Percentiles rank a stretch among this genome's conserved stretches.
Evolutionary conservation across 2,888 invertebrate genomes (phyloP).

Genomic region (Deilephila porcellus): DNA sequence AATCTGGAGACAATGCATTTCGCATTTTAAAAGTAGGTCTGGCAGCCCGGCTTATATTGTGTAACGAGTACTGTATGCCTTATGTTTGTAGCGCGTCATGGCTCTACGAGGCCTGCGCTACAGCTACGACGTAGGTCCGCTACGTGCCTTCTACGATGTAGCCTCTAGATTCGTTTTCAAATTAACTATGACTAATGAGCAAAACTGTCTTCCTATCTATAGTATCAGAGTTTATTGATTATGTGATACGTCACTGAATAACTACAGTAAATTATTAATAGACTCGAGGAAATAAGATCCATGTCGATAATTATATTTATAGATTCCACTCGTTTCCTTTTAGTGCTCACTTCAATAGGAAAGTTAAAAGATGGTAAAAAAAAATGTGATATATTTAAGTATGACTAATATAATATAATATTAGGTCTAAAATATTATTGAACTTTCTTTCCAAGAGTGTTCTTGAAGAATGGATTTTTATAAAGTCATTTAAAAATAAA

Average conservation of each 20-base stretch:
- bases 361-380: too few relatives aligned
- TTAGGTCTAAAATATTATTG: too few relatives aligned
- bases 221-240: too few relatives aligned
- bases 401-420: too few relatives aligned
- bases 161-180: not conserved
- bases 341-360: not conserved
- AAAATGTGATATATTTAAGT: too few relatives aligned
- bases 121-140: slow-evolving; percentile 60
- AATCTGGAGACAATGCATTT: slow-evolving; percentile 35
- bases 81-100: slow-evolving; percentile 11
- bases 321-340: slow-evolving; percentile 7
- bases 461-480: too few relatives aligned
- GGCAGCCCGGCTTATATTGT: slow-evolving; percentile 31
- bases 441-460: too few relatives aligned
- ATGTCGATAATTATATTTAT: not conserved
- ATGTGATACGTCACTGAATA: too few relatives aligned
- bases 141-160: slow-evolving; percentile 15
- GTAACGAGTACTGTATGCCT: slow-evolving; percentile 12
- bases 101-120: slow-evolving; percentile 46
- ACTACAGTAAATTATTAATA: not conserved
- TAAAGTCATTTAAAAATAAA: too few relatives aligned
- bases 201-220: too few relatives aligned
- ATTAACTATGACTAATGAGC: not conserved
- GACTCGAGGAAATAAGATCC: not conserved
- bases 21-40: slow-evolving; percentile 36